Percentiles rank a stretch among this genome's conserved stretches.
These are phyloP conservation scores for Pseudotriccus pelzelni DNA, from an alignment of 2,797 vertebrate species.

Conservation along the genomic window DNA sequence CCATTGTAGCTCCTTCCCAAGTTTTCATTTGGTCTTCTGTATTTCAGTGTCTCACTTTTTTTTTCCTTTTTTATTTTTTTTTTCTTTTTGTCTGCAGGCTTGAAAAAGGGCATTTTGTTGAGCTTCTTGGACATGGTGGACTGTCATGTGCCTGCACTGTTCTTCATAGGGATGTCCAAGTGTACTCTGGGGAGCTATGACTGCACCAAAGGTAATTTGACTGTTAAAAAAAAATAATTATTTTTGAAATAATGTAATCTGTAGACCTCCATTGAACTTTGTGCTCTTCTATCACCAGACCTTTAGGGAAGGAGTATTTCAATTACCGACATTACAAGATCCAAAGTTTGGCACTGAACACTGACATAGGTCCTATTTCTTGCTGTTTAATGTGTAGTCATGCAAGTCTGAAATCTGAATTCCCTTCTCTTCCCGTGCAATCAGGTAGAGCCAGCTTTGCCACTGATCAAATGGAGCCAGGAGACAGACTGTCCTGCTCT, in stretches of 20 bases:
- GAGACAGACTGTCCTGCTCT: neutral
- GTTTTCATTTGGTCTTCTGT: neutral
- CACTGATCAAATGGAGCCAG: neutral
- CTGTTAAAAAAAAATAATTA: neutral
- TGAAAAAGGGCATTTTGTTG: neutral
- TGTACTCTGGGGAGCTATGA: neutral
- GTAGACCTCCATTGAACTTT: neutral
- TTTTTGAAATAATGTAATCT: neutral
- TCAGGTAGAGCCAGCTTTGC: slow-evolving; percentile 21
- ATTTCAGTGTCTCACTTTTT: neutral
- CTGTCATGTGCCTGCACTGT: neutral
- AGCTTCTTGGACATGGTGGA: neutral
- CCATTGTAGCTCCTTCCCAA: neutral
- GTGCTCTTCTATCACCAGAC: neutral
- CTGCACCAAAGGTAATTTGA: neutral
- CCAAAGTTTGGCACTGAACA: neutral
- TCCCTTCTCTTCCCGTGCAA: neutral
- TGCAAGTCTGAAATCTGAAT: neutral
- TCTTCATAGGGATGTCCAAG: neutral
- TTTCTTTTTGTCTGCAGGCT: neutral
- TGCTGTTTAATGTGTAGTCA: neutral
- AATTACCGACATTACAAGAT: neutral
- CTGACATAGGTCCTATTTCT: neutral
- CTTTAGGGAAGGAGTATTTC: neutral
- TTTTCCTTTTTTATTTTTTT: neutral